Evolutionary conservation across 92 coral and sea anemone species (phyloP), one percentile per base, ranked within the genome.

Genomic region (Actinernus sp.): DNA sequence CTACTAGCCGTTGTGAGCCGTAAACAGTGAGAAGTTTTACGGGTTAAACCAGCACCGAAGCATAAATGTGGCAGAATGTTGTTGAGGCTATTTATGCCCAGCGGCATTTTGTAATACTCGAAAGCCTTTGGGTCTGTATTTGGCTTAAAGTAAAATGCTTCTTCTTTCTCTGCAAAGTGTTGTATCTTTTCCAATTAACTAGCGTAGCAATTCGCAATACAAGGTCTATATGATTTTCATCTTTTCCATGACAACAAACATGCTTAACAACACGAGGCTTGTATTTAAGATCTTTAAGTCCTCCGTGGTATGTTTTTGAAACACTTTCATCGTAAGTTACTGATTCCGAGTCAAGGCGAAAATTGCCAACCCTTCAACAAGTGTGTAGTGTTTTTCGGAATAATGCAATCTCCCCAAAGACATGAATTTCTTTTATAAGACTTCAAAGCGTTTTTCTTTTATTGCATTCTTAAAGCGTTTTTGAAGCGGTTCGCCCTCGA

Each of bases 131-230:
- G 31, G 23, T 75, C 55, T 19, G 50, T 31, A 61, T 76, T 19
- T 16, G 84, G 90, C 50, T 46, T 76, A 49, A 84, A 76, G 43
- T 84, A 76, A 69, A 84, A 84, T 40, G 84, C 82, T 11, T 76
- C 84, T 18, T 55, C 46, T 22, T 76, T 56, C 57, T 45, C 34
- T 26, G 74, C 56, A 44, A 76, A 44, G 17, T 26, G 9, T 69
- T 69, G 63, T 12, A 84, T 31, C 24, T 47, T 68, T 49, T 69
- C 67, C 47, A 83, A 7, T 34, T 83, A 74, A 21, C 36, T 51
- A 14, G 48, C 20, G 54, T 59, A 83, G 29, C 73, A 76, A 67
- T 68, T 53, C 18, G 54, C 79, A 31, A 76, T 37, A 61, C 90
- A 83, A 8, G 67, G 74, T 3, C 0, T 7, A 37, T 84, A n/a